Evolutionary conservation across 2,888 invertebrate species (phyloP).

Genomic region (Cheilosia vulpina): DNA sequence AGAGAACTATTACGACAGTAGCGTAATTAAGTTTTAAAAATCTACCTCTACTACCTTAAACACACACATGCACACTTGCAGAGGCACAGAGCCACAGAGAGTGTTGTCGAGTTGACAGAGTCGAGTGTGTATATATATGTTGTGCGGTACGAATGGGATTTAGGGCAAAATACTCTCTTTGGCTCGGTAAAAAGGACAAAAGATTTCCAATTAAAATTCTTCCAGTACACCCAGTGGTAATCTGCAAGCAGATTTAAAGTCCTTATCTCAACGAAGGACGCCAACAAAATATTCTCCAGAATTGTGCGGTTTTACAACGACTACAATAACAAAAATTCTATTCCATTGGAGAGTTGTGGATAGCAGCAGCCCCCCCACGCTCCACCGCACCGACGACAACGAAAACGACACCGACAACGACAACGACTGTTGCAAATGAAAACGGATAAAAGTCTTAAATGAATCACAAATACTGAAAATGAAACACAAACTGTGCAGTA

Average conservation of each 20-base stretch:
- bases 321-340: constrained; percentile 52
- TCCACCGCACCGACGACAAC: not conserved
- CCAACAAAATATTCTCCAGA: constrained; percentile 54
- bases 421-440: constrained; percentile 28
- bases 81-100: too few relatives aligned
- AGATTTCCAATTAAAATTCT: constrained; percentile 74
- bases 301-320: constrained; percentile 55
- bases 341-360: constrained; percentile 29
- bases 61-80: not conserved
- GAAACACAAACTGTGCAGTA: constrained; percentile 53
- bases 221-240: constrained; percentile 72
- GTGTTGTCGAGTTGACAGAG: not conserved
- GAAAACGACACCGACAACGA: not conserved
- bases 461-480: constrained; percentile 63
- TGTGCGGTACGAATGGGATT: constrained; percentile 36
- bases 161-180: constrained; percentile 54
- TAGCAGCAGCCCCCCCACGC: not conserved
- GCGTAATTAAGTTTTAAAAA: constrained; percentile 57
- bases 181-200: constrained; percentile 55
- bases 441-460: constrained; percentile 64
- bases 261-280: constrained; percentile 61
- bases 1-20: constrained; percentile 12
- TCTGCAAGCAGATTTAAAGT: constrained; percentile 73
- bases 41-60: not conserved
- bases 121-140: not conserved